Base-by-base conservation (phyloP, 2,888 invertebrate species). In the Drosophila neoperkinsi region DNA sequence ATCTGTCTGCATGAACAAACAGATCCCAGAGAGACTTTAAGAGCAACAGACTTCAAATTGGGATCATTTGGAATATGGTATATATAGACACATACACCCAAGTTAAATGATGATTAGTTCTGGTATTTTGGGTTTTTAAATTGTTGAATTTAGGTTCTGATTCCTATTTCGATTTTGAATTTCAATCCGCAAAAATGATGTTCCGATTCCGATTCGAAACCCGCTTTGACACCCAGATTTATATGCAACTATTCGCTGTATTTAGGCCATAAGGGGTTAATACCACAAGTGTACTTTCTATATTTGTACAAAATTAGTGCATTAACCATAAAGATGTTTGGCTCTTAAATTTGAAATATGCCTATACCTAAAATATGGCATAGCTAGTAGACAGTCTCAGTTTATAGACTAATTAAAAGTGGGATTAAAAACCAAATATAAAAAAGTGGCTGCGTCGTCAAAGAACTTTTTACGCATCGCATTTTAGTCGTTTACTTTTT, bases 401-500 rank as follows among this genome's bases (percentile, higher is more conserved):
- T 58, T 49, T 49, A 43, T 31, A 31, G 57, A 41, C 43, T 16
- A 18, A 46, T 46, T 46, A 46, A 28, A 50, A 30, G n/a, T 11
- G 30, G 53, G 25, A 11, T 33, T 25, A 58, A 31, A 50, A 30
- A 31, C 4, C 13, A 51, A 28, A 60, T 25, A 51, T n/a, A 25
- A 33, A 59, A 70, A 55, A 55, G 13, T 28, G 21, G 21, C 1
- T 30, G 21, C n/a, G 11, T 34, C 11, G 43, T 65, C 25, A 31
- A 28, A 28, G 25, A 36, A 50, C 13, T 66, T 64, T 41, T 52
- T 66, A n/a, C 18, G 30, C 2, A 25, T 28, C 41, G 38, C 33
- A 28, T 56, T 41, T 38, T 53, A 58, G 71, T 71, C 74, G 65
- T 73, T 78, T 63, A 72, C 25, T 46, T 46, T 16, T 25, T 43